Percentiles rank a stretch among this genome's conserved stretches.
Evolutionary conservation across 92 coral and sea anemone species (phyloP).

Genomic region (Phenganax marumi): DNA sequence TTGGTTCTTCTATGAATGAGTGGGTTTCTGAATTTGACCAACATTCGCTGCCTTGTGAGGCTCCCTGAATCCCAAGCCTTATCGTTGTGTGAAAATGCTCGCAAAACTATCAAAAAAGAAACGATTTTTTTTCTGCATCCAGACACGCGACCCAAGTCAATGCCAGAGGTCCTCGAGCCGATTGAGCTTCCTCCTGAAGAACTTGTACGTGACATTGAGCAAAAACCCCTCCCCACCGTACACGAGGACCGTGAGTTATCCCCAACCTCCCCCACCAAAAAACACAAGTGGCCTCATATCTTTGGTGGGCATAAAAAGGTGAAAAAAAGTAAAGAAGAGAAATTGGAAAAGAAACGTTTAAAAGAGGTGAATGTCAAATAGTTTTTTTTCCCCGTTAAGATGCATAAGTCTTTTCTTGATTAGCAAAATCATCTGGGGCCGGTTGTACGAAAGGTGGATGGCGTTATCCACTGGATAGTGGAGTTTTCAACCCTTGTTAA

Average conservation of each 20-base stretch:
- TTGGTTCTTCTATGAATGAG: too few species aligned
- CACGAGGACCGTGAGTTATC: slow-evolving; percentile 42
- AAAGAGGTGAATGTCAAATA: neutral
- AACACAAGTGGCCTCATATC: neutral
- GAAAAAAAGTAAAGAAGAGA: slow-evolving; percentile 32
- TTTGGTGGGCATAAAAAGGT: slow-evolving; percentile 35
- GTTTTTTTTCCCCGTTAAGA: too few species aligned
- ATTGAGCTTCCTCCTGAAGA: neutral
- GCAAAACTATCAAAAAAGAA: too few species aligned
- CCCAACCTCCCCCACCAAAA: slow-evolving; percentile 32
- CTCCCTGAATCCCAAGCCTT: too few species aligned
- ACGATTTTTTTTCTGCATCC: neutral
- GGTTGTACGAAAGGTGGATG: too few species aligned
- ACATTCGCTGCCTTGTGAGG: too few species aligned
- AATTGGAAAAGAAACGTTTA: slow-evolving; percentile 14
- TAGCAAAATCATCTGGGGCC: too few species aligned
- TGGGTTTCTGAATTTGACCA: too few species aligned
- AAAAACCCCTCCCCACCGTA: slow-evolving; percentile 13
- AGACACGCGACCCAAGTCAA: neutral
- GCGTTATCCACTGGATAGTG: too few species aligned
- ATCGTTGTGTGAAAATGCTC: too few species aligned
- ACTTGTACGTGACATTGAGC: neutral
- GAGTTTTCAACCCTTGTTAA: too few species aligned
- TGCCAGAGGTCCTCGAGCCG: neutral
- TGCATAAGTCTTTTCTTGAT: too few species aligned